Evolutionary conservation across 2,113 vertebrate genomes (phyloP).

Genomic region (Lampris incognitus): DNA sequence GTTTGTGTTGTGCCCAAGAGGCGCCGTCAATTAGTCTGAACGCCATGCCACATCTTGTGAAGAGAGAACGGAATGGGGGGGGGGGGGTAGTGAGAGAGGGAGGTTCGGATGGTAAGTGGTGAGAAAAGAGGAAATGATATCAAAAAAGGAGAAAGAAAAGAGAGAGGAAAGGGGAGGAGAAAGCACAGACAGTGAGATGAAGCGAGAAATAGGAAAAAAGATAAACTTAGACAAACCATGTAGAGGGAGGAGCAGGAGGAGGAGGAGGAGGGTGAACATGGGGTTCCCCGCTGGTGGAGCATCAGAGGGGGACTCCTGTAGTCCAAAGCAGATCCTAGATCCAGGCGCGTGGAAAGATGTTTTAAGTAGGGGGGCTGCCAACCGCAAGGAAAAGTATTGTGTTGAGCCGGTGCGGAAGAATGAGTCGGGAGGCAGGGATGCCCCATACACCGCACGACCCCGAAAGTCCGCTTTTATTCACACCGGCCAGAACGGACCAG

Average conservation of each 20-base stretch:
- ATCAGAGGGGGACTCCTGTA: conserved; percentile 12
- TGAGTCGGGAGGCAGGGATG: too few relatives aligned
- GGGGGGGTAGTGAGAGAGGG: neutral
- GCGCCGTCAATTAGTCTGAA: conserved; percentile 75
- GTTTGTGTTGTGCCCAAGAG: conserved; percentile 76
- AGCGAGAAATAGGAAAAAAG: neutral
- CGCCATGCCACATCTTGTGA: conserved; percentile 52
- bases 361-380: too few relatives aligned
- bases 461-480: too few relatives aligned
- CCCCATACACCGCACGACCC: too few relatives aligned
- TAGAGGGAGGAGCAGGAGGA: neutral
- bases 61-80: neutral
- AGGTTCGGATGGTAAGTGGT: neutral
- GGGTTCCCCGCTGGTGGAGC: conserved; percentile 1
- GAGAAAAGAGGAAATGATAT: neutral
- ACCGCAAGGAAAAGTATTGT: too few relatives aligned
- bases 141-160: conserved; percentile 8
- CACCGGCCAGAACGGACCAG: too few relatives aligned
- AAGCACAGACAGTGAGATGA: neutral
- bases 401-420: too few relatives aligned
- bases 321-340: conserved; percentile 24
- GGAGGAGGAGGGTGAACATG: neutral
- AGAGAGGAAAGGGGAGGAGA: neutral
- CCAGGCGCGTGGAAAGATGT: too few relatives aligned
- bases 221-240: neutral